Evolutionary conservation across 2,888 invertebrate genomes (phyloP).

Genomic region (Drosophila aldrichi): DNA sequence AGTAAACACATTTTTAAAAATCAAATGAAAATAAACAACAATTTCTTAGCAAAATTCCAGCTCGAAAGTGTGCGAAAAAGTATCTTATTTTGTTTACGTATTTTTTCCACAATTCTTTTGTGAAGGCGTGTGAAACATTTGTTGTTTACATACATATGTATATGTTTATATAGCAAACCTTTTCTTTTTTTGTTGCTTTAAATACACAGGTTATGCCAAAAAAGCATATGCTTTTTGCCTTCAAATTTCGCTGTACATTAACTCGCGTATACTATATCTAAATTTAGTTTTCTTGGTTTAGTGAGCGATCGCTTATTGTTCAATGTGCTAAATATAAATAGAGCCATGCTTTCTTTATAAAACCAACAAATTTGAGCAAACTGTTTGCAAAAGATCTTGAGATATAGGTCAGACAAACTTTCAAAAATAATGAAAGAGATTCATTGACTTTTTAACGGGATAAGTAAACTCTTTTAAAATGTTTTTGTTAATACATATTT

Average conservation of each 20-base stretch:
- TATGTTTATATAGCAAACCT: not conserved
- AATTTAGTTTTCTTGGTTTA: conserved; percentile 22
- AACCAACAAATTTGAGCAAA: not conserved
- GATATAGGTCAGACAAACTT: not conserved
- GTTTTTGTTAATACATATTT: too few relatives aligned
- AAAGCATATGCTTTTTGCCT: conserved; percentile 11
- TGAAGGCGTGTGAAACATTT: conserved; percentile 35
- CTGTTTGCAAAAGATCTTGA: not conserved
- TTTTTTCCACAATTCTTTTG: conserved; percentile 7
- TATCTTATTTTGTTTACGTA: not conserved
- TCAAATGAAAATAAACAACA: conserved; percentile 17
- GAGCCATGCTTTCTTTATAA: conserved; percentile 5
- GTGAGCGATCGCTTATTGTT: conserved; percentile 10
- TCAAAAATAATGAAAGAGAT: not conserved
- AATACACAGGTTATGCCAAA: not conserved
- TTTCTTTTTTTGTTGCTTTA: not conserved
- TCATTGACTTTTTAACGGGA: not conserved
- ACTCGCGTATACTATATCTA: conserved; percentile 6
- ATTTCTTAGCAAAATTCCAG: conserved; percentile 32
- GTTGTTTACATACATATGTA: conserved; percentile 3
- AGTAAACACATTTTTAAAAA: conserved; percentile 2
- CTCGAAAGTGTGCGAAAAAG: conserved; percentile 28
- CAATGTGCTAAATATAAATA: not conserved
- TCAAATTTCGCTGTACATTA: not conserved
- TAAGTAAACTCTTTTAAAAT: not conserved